A percentile compares a stretch with the other conserved stretches of the same genome.
These are phyloP conservation scores for Ectropis crepuscularia DNA, from an alignment of 2,888 invertebrate species.

Conservation along the genomic window DNA sequence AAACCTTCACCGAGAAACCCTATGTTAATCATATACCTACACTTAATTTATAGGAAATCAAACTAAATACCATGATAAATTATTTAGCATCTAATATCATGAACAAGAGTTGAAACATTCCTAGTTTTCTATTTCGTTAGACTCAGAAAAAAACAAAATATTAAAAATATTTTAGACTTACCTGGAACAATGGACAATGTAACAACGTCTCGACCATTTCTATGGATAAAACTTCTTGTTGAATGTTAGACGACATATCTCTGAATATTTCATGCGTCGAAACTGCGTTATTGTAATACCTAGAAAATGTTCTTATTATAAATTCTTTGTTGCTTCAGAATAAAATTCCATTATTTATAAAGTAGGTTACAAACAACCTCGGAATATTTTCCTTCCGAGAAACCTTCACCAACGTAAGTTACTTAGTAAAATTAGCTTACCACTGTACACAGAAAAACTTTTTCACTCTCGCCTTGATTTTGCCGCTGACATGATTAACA, in stretches of 20 bases:
- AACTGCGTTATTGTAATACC: conserved; percentile 77
- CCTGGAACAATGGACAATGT: conserved; percentile 73
- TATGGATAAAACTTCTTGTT: conserved; percentile 72
- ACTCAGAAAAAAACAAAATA: too few species aligned
- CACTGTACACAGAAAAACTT: conserved; percentile 79
- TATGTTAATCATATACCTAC: too few species aligned
- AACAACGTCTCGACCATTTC: conserved; percentile 73
- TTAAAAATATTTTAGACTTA: too few species aligned
- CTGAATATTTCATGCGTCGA: conserved; percentile 69
- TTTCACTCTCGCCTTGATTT: conserved; percentile 74
- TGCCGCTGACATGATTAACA: conserved; percentile 73
- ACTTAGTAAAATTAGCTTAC: conserved; percentile 52
- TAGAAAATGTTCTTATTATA: conserved; percentile 35
- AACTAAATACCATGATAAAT: too few species aligned
- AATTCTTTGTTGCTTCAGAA: neutral
- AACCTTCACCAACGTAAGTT: conserved; percentile 13
- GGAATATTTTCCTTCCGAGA: conserved; percentile 8
- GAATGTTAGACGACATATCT: conserved; percentile 72
- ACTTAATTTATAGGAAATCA: too few species aligned
- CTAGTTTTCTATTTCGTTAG: too few species aligned
- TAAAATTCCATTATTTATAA: neutral
- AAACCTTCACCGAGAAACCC: conserved; percentile 8
- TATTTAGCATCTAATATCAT: too few species aligned
- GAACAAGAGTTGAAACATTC: too few species aligned
- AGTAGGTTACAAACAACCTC: conserved; percentile 5